phyloP scores from a whole-genome alignment of 1,140 invertebrate species.

The Drosophila cardini region DNA sequence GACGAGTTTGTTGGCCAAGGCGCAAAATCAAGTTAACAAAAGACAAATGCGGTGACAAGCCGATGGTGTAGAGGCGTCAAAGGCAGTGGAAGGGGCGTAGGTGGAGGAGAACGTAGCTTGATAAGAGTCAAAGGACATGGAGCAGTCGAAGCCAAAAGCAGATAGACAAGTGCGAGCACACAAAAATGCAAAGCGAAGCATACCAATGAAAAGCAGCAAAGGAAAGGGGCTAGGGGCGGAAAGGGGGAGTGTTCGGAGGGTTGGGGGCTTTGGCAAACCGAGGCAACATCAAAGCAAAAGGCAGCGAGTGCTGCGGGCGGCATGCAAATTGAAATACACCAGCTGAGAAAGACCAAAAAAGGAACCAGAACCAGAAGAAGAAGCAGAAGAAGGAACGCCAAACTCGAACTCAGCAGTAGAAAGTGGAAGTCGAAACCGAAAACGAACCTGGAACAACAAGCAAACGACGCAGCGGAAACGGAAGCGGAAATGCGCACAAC shows the following conservation, averaged over 20 bases:
- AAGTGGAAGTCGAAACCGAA: constrained; percentile 10
- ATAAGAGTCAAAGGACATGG: constrained; percentile 78
- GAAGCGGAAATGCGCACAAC: constrained; percentile 68
- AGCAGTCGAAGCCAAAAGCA: not conserved
- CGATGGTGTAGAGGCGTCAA: not conserved
- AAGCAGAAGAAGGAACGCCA: not conserved
- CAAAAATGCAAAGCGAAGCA: constrained; percentile 22
- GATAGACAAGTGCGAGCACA: constrained; percentile 16
- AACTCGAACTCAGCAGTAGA: constrained; percentile 2
- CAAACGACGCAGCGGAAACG: constrained; percentile 15
- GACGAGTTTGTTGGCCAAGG: constrained; percentile 22
- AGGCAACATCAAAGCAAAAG: constrained; percentile 73
- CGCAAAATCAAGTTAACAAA: constrained; percentile 66
- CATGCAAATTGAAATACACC: constrained; percentile 75
- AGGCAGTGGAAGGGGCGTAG: not conserved
- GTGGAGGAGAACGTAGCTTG: constrained; percentile 32
- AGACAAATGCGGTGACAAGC: constrained; percentile 52
- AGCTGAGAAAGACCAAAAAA: constrained; percentile 28
- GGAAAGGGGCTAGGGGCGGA: not conserved
- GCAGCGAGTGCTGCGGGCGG: constrained; percentile 75
- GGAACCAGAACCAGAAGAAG: not conserved
- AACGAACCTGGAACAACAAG: constrained; percentile 62
- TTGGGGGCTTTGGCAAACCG: constrained; percentile 1
- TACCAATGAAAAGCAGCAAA: constrained; percentile 48
- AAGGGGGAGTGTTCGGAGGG: not conserved